phyloP scores from a whole-genome alignment of 2,888 invertebrate genomes.

The Stegana nigrithorax region DNA sequence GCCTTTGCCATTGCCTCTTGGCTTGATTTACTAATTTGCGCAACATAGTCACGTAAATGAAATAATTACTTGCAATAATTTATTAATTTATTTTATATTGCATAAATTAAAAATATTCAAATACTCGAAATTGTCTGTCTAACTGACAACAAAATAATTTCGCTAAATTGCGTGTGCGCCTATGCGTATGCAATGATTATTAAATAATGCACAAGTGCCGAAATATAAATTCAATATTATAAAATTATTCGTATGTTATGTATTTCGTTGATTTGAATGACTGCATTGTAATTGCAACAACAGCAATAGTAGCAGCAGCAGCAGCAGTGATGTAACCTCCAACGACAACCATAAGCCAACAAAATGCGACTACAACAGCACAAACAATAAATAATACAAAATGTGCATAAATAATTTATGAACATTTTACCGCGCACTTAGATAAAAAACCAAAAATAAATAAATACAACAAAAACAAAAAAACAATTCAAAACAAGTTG shows the following conservation, averaged over 20 bases:
- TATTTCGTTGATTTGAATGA: background rate
- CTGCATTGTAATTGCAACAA: background rate
- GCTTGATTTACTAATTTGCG: background rate
- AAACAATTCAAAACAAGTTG: too few relatives aligned
- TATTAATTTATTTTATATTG: background rate
- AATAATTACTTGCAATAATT: background rate
- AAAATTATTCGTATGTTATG: background rate
- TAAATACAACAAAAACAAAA: too few relatives aligned
- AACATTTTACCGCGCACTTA: too few relatives aligned
- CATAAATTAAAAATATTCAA: background rate
- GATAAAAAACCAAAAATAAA: too few relatives aligned
- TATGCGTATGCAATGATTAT: background rate
- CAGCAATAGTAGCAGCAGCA: too few relatives aligned
- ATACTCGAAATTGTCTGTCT: background rate
- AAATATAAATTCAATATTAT: background rate
- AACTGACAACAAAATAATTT: background rate
- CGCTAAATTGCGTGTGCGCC: background rate
- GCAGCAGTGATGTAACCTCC: too few relatives aligned
- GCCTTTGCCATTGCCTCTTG: background rate
- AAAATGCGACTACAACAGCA: too few relatives aligned
- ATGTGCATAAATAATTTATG: too few relatives aligned
- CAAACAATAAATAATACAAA: too few relatives aligned
- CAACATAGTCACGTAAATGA: background rate
- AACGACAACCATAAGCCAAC: too few relatives aligned
- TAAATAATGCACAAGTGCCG: background rate